Base-by-base conservation (phyloP, 1,140 invertebrate genomes). In the Drosophila serrata region DNA sequence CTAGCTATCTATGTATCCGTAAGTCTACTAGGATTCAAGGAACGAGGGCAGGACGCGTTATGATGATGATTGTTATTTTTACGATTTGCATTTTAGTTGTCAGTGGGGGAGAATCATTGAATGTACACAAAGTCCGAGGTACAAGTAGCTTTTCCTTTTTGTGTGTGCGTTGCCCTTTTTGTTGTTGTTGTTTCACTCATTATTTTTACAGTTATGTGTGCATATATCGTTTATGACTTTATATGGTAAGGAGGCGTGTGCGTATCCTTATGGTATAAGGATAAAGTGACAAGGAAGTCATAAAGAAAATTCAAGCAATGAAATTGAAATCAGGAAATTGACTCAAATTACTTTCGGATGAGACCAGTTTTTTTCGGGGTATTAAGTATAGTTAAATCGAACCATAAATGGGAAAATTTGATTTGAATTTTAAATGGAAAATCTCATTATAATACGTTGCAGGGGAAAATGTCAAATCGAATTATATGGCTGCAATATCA, bases 21-120 rank as follows among this genome's bases (percentile, higher is more conserved):
- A 19, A 11, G 48, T 51, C 64, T 57, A 70, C 64, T 70, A 70
- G 43, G 51, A 69, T 76, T 55, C 35, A n/a, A 27, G 58, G 37
- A 37, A 53, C 58, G 39, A 49, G 35, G 33, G 40, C 33, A 31
- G 48, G 35, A 29, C 53, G 72, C 62, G 59, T 74, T 81, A 85
- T 80, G 74, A 78, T 85, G 65, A 84, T 69, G 73, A 81, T 87
- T 87, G 81, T 88, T 76, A 69, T 75, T 79, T 75, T 79, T 75
- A 79, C 69, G 55, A 82, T 82, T 82, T 79, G 75, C 80, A 82
- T 86, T 85, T 51, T 53, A 78, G 64, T 45, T 59, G 60, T 77
- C 53, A 60, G 79, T 72, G 65, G 60, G 65, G 60, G 45, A 79
- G 51, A 62, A 75, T 65, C 65, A 77, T 81, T 45, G 48, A 57